Evolutionary conservation across 2,113 vertebrate genomes (phyloP).

Genomic region (Acanthisitta chloris): DNA sequence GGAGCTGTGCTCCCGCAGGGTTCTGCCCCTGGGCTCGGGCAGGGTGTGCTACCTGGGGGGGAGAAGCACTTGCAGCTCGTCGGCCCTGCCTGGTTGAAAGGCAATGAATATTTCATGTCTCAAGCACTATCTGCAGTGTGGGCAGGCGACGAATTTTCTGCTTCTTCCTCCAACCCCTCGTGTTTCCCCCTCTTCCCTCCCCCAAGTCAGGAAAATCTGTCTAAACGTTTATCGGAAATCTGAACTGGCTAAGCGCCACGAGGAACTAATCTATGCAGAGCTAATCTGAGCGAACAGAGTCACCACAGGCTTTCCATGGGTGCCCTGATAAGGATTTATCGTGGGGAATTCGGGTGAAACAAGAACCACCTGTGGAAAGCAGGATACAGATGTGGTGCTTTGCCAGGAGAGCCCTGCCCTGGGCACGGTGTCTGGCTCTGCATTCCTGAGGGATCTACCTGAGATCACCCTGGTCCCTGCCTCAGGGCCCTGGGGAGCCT

Average conservation of each 20-base stretch:
- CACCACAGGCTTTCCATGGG: conserved; percentile 49
- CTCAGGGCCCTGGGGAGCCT: not conserved
- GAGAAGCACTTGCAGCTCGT: not conserved
- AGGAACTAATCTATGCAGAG: conserved; percentile 66
- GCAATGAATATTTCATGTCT: conserved; percentile 66
- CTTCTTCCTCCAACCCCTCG: not conserved
- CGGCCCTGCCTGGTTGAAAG: not conserved
- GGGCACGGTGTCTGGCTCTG: no score
- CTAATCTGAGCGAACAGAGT: conserved; percentile 55
- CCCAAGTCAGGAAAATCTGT: conserved; percentile 62
- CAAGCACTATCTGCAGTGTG: conserved; percentile 27
- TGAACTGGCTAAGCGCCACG: conserved; percentile 41
- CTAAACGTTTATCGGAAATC: conserved; percentile 70
- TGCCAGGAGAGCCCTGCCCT: not conserved
- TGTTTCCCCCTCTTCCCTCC: not conserved
- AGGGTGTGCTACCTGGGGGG: not conserved
- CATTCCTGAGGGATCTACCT: no score
- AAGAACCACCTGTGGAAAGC: not conserved
- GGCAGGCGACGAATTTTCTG: not conserved
- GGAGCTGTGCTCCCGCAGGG: no score
- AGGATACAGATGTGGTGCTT: not conserved
- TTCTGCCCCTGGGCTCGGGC: no score
- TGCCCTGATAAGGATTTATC: conserved; percentile 60
- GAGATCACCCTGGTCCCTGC: no score
- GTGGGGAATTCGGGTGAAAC: conserved; percentile 52